Evolutionary conservation across 2,797 vertebrate species (phyloP), one percentile per base, ranked within the genome.

Genomic region (Erpetoichthys calabaricus): DNA sequence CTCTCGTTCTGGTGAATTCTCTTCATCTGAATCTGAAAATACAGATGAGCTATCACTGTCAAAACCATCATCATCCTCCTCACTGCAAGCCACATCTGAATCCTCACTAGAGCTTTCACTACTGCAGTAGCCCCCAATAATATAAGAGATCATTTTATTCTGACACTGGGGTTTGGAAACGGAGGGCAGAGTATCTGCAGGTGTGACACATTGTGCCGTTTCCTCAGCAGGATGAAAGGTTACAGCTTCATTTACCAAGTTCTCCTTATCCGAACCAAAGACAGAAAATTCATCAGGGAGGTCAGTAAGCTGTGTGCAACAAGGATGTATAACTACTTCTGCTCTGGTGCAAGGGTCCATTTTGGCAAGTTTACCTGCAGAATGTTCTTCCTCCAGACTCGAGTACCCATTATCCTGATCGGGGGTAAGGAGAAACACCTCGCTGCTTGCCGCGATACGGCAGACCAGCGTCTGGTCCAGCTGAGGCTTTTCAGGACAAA

Each of bases 131-230:
- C 85, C 86, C 6, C 95, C 92, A 75, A 98, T 83, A 67, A 98
- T 97, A 69, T 87, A 98, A 60, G 91, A 87, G n/a, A 98, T 98
- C n/a, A 83, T 46, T 56, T 79, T 90, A 73, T 98, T 98, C 3
- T 79, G 78, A 56, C 93, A 97, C 0, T 57, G 70, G 0, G 86
- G 86, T 2, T 70, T 60, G 7, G 63, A 1, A 0, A 63, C 61
- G n/a, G 59, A 0, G 0, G 58, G 47, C 2, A 59, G 8, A 10
- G 44, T 61, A 0, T 6, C 63, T 45, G 69, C 68, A 1, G 4
- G 25, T 25, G 25, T 25, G 25, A 25, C 25, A 25, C 25, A 25
- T 25, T 25, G 1, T 2, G 25, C 25, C 25, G 25, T 25, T 8
- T 45, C 43, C 0, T 45, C 47, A 1, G 47, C 9, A 51, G 42